Evolutionary conservation across 1,140 invertebrate genomes (phyloP), one percentile per base, ranked within the genome.

Genomic region (Marisa cornuarietis): DNA sequence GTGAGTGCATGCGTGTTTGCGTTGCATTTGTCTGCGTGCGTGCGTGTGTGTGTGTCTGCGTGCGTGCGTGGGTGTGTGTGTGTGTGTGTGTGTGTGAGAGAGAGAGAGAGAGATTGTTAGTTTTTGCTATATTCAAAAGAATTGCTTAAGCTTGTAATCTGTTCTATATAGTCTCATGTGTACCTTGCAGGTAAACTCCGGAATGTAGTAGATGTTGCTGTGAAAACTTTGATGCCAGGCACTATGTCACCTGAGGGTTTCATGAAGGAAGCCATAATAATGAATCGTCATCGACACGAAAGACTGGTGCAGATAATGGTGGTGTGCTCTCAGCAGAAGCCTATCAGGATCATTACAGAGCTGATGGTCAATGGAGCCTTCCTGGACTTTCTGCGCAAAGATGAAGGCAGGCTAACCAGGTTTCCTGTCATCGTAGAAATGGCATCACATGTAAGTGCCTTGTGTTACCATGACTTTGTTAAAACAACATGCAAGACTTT

Each of bases 291-390:
- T 66, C 93, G 97, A 76, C 98, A 99, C 91, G 94, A 93, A 54
- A 99, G 99, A 91, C 93, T 99, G 22, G 98, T 99, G 85, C 81
- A 79, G 77, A 61, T 82, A 49, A 98, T 99, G 91, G 99, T 98
- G 16, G 98, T 99, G 20, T 99, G 98, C 89, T 99, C 98, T 13
- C 94, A 97, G 85, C 96, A 98, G 88, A 98, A 99, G 91, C 98
- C 98, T 0, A 99, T 99, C 88, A 99, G 99, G 89, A 99, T 99
- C 86, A 98, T 99, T 68, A 99, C 98, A 0, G 99, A 99, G 92
- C 92, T 99, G 52, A 99, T 99, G 98, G 96, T 96, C 89, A 97
- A 99, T 91, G 98, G 98, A 73, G 97, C 97, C 79, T 91, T 99
- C n/a, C 92, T 99, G 71, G 97, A 98, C 87, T 91, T 87, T 81